Evolutionary conservation across 2,113 vertebrate species (phyloP).

Genomic region (Lagenorhynchus albirostris): DNA sequence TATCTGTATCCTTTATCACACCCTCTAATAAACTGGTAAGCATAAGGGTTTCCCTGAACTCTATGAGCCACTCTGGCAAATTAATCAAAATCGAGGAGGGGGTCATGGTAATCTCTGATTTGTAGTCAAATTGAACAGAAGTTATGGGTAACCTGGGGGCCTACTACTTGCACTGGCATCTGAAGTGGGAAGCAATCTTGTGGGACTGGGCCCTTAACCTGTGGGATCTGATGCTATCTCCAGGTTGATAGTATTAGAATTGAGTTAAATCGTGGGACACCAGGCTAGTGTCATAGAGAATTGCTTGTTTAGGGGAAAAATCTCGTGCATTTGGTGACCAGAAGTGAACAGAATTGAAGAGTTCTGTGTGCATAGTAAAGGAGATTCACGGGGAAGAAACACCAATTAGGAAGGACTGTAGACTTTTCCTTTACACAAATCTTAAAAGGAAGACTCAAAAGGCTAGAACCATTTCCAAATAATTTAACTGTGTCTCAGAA

Average conservation of each 20-base stretch:
- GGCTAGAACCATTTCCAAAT: background rate
- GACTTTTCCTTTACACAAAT: background rate
- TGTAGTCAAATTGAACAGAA: background rate
- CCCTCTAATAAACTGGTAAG: background rate
- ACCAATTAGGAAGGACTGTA: background rate
- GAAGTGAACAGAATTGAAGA: background rate
- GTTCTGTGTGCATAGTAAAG: background rate
- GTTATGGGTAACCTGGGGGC: background rate
- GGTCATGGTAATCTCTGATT: background rate
- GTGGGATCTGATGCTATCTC: background rate
- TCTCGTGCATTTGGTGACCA: background rate
- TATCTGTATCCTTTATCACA: background rate
- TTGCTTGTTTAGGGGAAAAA: background rate
- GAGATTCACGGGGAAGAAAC: background rate
- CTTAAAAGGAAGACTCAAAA: background rate
- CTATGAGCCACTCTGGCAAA: background rate
- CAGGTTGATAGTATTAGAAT: background rate
- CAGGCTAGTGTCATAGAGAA: background rate
- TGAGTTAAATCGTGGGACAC: background rate
- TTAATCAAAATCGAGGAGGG: background rate
- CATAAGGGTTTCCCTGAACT: background rate
- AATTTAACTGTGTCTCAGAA: background rate
- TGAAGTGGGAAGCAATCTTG: background rate
- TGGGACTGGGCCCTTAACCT: background rate
- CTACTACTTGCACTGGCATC: background rate